Base-by-base conservation (phyloP, 2,888 invertebrate genomes). In the Harpalus rubripes region DNA sequence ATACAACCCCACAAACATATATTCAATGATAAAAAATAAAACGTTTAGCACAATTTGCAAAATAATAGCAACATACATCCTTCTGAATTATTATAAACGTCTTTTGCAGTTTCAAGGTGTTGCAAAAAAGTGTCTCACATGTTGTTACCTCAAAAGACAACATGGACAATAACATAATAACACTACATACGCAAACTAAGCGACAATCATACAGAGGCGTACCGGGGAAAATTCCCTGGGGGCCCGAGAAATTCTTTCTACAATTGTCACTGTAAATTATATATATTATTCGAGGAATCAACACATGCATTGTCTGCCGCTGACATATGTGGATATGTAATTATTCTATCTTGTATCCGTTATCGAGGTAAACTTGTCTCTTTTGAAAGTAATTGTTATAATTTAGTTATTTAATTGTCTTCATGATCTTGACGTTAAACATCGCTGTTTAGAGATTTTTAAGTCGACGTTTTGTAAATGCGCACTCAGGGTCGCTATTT, bases 401-500 rank as follows among this genome's bases (percentile, higher is more conserved):
- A 74, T 74, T 74, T 44, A 18, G 72, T 44, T 74, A 74, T 74
- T 68, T 44, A 74, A 74, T 74, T 44, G 44, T 74, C 26, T 74
- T 74, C 72, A 74, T 74, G 72, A 74, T 74, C 72, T 74, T 74
- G 72, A 74, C 72, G 41, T 41, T 74, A 74, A 68, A 32, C 26
- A 74, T 41, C 10, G 72, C 18, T 16, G 15, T 44, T 68, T 74
- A 74, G 44, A 74, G 44, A 74, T 74, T 74, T 74, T 68, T 68
- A 68, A 39, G 39, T 18, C n/a, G 44, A 15, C 72, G 72, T 74
- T 74, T 74, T 74, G 44, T 74, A 44, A 74, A 74, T 74, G 44
- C 68, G 26, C 68, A 68, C 7, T 18, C 72, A 74, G 41, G 72
- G 44, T 18, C 72, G 44, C 44, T n/a, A 74, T 74, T 74, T 74